phyloP scores from a whole-genome alignment of 1,140 invertebrate species.

The Drosophila erecta region DNA sequence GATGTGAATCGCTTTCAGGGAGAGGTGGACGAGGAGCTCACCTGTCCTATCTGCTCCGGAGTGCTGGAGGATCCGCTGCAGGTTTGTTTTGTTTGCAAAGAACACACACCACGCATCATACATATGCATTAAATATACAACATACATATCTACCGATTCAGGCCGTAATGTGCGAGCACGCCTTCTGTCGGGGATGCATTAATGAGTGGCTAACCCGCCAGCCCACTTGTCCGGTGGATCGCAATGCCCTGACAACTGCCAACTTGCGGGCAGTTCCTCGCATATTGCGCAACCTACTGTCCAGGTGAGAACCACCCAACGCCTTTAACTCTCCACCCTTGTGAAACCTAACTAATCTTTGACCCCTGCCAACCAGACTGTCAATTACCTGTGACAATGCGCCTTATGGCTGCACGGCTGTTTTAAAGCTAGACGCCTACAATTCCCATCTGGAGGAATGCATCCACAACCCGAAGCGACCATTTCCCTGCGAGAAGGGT shows the following conservation, averaged over 20 bases:
- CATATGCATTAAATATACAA: conserved; percentile 1
- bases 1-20: conserved; percentile 91
- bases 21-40: conserved; percentile 92
- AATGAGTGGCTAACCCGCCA: conserved; percentile 97
- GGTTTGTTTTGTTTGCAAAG: conserved; percentile 85
- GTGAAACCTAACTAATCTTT: background rate
- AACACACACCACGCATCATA: conserved; percentile 10
- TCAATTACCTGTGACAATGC: conserved; percentile 96
- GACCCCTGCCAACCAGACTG: conserved; percentile 86
- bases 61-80: conserved; percentile 92
- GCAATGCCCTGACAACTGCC: conserved; percentile 93
- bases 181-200: conserved; percentile 97
- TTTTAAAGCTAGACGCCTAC: conserved; percentile 94
- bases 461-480: conserved; percentile 97
- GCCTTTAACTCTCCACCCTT: background rate
- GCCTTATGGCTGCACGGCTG: conserved; percentile 92
- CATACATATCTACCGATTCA: conserved; percentile 84
- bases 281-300: conserved; percentile 95
- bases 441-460: conserved; percentile 94
- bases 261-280: conserved; percentile 95
- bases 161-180: conserved; percentile 98
- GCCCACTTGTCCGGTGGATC: conserved; percentile 96
- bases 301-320: conserved; percentile 86
- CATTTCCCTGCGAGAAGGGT: conserved; percentile 95
- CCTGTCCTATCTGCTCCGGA: conserved; percentile 93